Evolutionary conservation across 2,113 vertebrate species (phyloP).

Genomic region (Coturnix japonica): DNA sequence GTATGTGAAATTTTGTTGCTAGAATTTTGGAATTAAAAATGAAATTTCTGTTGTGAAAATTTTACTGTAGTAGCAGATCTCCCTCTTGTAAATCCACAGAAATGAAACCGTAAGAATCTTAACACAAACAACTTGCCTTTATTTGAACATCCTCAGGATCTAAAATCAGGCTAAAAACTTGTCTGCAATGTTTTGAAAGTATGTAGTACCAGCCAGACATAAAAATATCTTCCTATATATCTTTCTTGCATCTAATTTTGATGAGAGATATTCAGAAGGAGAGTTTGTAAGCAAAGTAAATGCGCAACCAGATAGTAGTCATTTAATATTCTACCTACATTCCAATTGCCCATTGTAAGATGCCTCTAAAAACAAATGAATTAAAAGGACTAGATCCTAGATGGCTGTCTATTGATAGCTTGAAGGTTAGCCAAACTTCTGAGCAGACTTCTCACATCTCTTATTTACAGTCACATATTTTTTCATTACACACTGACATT

Average conservation of each 20-base stretch:
- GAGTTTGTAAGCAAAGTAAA: background rate
- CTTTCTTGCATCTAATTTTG: background rate
- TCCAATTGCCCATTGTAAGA: background rate
- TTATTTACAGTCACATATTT: background rate
- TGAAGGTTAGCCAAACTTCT: background rate
- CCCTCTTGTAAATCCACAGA: background rate
- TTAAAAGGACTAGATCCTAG: background rate
- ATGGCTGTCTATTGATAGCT: accelerated
- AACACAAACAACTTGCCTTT: background rate
- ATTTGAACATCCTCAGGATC: background rate
- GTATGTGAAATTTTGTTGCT: background rate
- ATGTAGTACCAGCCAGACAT: background rate
- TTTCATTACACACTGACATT: background rate
- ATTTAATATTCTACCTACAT: background rate
- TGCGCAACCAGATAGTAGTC: background rate
- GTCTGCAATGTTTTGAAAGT: background rate
- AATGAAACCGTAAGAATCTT: background rate
- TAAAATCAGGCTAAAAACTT: background rate
- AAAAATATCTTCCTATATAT: background rate
- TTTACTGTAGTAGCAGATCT: background rate
- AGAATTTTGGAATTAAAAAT: background rate
- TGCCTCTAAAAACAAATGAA: background rate
- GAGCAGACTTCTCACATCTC: background rate
- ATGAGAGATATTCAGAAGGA: background rate
- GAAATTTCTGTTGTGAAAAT: background rate